These are phyloP conservation scores for Remorina albescens DNA, from an alignment of 2,797 vertebrate species.

Conservation along the genomic window DNA sequence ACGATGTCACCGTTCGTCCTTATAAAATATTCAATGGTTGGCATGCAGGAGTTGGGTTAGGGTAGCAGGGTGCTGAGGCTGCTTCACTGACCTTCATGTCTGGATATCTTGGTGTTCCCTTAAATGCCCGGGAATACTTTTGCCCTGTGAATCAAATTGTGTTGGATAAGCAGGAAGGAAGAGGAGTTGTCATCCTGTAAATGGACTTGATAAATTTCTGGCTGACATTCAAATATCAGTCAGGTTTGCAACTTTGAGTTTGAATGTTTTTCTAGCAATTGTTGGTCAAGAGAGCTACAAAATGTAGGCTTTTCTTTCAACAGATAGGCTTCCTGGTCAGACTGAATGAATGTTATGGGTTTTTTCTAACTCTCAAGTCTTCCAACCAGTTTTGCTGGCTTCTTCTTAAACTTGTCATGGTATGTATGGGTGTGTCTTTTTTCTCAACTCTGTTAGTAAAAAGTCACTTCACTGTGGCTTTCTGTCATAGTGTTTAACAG, in stretches of 20 bases:
- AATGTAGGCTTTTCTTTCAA: not conserved
- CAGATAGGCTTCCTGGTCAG: not conserved
- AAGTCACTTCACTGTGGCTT: slow-evolving; percentile 2
- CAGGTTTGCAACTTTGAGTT: not conserved
- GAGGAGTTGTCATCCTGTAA: slow-evolving; percentile 12
- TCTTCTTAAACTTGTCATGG: slow-evolving; percentile 28
- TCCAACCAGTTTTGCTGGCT: slow-evolving; percentile 71
- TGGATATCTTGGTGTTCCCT: slow-evolving; percentile 29
- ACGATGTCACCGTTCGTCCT: slow-evolving; percentile 70
- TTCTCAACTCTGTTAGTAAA: not conserved
- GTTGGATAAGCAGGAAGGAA: slow-evolving; percentile 35
- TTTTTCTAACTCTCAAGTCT: slow-evolving; percentile 37
- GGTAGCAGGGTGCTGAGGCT: slow-evolving; percentile 57
- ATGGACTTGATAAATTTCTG: slow-evolving; percentile 2
- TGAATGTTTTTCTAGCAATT: not conserved
- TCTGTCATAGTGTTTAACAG: slow-evolving; percentile 18
- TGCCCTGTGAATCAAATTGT: slow-evolving; percentile 30
- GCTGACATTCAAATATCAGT: slow-evolving; percentile 24
- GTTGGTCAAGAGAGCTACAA: not conserved
- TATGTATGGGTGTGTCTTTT: slow-evolving; percentile 48
- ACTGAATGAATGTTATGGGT: slow-evolving; percentile 23
- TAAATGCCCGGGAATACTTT: slow-evolving; percentile 25
- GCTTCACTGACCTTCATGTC: slow-evolving; percentile 61
- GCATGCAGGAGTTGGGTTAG: slow-evolving; percentile 54
- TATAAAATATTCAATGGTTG: slow-evolving; percentile 79